Base-by-base conservation (phyloP, 1,140 invertebrate genomes). In the Cepaea nemoralis region DNA sequence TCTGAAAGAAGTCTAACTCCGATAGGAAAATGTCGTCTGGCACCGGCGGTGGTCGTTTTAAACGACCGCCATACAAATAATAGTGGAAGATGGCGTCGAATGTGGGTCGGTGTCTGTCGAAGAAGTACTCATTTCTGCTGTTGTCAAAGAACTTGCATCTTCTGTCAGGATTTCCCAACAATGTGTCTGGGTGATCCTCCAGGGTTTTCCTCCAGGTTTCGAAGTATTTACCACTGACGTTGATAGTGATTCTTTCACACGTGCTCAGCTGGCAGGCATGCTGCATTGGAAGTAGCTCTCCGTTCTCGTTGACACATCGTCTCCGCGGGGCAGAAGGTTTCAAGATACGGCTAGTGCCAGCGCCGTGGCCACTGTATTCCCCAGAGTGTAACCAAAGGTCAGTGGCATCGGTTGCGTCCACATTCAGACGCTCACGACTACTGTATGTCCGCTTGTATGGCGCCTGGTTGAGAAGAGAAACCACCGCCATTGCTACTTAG, bases 171-270 rank as follows among this genome's bases (percentile, higher is more conserved):
- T 90, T 96, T 85, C 98, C 98, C 87, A 99, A 94, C 88, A 99
- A 94, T 87, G 98, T 99, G 92, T 99, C 97, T 88, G 98, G 98
- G 93, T 99, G 99, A 93, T 98, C 96, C 93, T 99, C 97, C 88
- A 99, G 93, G 87, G 98, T 98, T 91, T 97, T 94, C 88, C 99
- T 94, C 93, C 98, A 97, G 87, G 98, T 99, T 93, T 99, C 98
- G 94, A 99, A 99, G 93, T 97, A 95, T 93, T 99, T 94, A 86
- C 98, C 98, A 93, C 97, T 98, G 92, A 99, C 97, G 94, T 99
- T 99, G 93, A 99, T 98, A 87, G 98, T 96, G 91, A 99, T 95
- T 19, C 89, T 77, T 77, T 91, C 89, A 81, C 90, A 91, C 1
- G 89, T 90, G 12, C 83, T 82, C 27, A 88, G 67, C n/a, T 84